Percentiles rank a stretch among this genome's conserved stretches.
Conservation (phyloP, 1,140 invertebrate species). For the Cotesia vestalis region DNA sequence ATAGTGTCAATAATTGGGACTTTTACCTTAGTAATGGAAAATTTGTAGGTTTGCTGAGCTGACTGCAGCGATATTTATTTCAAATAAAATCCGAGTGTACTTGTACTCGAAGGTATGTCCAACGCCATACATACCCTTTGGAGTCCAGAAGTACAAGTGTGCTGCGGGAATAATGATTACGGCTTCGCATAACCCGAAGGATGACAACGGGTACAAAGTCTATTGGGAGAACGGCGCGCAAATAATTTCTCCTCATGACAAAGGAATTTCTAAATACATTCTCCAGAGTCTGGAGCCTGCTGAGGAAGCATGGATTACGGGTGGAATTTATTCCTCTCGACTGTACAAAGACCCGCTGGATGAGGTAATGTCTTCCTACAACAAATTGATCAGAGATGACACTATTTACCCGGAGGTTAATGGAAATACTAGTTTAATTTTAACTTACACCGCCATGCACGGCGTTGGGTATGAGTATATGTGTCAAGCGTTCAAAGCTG, state of each 20-base stretch:
- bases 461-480: slow-evolving; percentile 92
- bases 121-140: slow-evolving; percentile 93
- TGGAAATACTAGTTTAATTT: slow-evolving; percentile 70
- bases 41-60: slow-evolving; percentile 84
- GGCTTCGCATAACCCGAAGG: slow-evolving; percentile 98
- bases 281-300: slow-evolving; percentile 79
- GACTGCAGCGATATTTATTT: slow-evolving; percentile 84
- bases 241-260: slow-evolving; percentile 93
- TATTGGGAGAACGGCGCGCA: slow-evolving; percentile 97
- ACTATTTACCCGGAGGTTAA: slow-evolving; percentile 71
- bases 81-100: slow-evolving; percentile 81
- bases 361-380: slow-evolving; percentile 75
- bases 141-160: slow-evolving; percentile 75
- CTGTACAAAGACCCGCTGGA: slow-evolving; percentile 69
- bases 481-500: slow-evolving; percentile 76
- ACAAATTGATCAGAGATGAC: slow-evolving; percentile 68
- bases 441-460: slow-evolving; percentile 97
- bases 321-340: slow-evolving; percentile 59
- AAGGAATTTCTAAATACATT: slow-evolving; percentile 85
- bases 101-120: slow-evolving; percentile 85
- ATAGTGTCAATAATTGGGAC: too few species aligned
- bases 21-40: not conserved
- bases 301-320: slow-evolving; percentile 74
- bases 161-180: slow-evolving; percentile 94
- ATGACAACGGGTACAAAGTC: slow-evolving; percentile 99